A percentile compares a stretch with the other conserved stretches of the same genome.
Evolutionary conservation across 2,797 vertebrate species (phyloP).

Genomic region (Enteromius trimaculatus): DNA sequence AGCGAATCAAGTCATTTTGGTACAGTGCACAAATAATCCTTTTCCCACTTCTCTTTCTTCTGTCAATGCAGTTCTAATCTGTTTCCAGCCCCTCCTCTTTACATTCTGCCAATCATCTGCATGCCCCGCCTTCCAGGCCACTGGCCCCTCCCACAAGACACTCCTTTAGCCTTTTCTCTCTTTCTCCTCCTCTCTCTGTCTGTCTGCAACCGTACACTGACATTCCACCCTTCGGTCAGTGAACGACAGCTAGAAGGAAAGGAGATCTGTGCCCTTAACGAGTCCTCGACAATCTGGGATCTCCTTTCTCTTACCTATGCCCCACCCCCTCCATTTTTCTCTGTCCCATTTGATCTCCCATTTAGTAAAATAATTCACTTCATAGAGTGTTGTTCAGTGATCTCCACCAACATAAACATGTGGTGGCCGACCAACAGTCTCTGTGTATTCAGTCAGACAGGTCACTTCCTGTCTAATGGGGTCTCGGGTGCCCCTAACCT

Average conservation of each 20-base stretch:
- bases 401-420: conserved; percentile 16
- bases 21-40: conserved; percentile 16
- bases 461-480: conserved; percentile 1
- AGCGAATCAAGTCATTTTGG: conserved; percentile 18
- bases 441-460: not conserved
- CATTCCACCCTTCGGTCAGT: conserved; percentile 3
- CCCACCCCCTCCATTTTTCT: conserved; percentile 36
- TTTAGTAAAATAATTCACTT: not conserved
- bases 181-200: conserved; percentile 30
- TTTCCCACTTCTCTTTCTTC: conserved; percentile 72
- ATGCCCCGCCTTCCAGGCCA: conserved; percentile 59
- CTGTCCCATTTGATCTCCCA: conserved; percentile 16
- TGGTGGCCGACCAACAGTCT: conserved; percentile 61
- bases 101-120: conserved; percentile 70
- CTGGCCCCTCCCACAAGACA: conserved; percentile 40
- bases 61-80: conserved; percentile 90
- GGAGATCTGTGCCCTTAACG: conserved; percentile 23
- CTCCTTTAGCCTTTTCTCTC: conserved; percentile 7
- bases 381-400: conserved; percentile 5
- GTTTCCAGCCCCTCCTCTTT: conserved; percentile 82
- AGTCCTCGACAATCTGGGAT: not conserved
- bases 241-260: conserved; percentile 15
- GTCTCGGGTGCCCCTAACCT: not conserved
- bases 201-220: conserved; percentile 30
- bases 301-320: conserved; percentile 13